Evolutionary conservation across 1,140 invertebrate genomes (phyloP).

Genomic region (Microplitis mediator): DNA sequence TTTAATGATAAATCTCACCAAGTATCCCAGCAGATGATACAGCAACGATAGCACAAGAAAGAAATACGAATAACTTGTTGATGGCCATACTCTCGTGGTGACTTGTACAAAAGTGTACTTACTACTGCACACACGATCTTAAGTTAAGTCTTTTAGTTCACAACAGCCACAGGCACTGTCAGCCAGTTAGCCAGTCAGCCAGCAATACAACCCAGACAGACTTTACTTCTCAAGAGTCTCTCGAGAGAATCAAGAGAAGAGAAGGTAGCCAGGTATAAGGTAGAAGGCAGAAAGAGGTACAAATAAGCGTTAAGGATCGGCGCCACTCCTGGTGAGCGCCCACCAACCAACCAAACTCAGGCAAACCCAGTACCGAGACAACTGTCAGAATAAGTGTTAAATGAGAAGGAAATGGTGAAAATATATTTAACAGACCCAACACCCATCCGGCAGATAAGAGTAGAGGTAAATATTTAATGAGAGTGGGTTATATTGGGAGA

Average conservation of each 20-base stretch:
- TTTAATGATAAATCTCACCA: conserved; percentile 42
- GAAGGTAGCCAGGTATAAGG: too few relatives aligned
- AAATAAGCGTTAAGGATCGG: background rate
- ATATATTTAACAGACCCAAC: background rate
- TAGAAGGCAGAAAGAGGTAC: background rate
- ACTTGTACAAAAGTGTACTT: background rate
- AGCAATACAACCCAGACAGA: too few relatives aligned
- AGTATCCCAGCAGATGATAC: conserved; percentile 54
- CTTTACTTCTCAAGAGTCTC: too few relatives aligned
- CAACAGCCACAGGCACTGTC: background rate
- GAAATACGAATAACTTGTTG: conserved; percentile 38
- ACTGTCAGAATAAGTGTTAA: conserved; percentile 26
- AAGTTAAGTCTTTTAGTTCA: background rate
- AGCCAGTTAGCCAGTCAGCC: background rate
- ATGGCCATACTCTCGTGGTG: conserved; percentile 18
- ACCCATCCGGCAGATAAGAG: too few relatives aligned
- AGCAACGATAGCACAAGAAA: conserved; percentile 42
- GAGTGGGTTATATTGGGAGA: too few relatives aligned
- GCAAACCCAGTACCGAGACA: background rate
- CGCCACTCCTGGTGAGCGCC: background rate
- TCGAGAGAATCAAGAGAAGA: too few relatives aligned
- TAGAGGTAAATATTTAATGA: too few relatives aligned
- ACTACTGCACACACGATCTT: background rate
- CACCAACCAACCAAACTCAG: background rate
- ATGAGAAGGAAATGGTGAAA: conserved; percentile 20